Conservation (phyloP, 2,888 invertebrate genomes). For the Epistrophe grossulariae region DNA sequence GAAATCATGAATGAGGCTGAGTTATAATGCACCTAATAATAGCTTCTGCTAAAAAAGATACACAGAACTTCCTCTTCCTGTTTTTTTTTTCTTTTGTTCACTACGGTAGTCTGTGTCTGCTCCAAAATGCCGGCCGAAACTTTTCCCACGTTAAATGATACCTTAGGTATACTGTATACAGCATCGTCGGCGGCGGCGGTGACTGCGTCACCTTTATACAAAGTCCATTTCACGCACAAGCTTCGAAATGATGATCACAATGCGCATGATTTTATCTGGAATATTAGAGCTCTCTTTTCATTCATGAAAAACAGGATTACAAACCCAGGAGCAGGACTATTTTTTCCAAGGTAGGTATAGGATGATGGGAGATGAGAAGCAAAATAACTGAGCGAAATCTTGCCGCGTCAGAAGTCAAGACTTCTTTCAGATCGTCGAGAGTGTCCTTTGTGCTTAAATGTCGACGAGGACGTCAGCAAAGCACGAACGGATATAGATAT, state of each 20-base stretch:
- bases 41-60: constrained; percentile 10
- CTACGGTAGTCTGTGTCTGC: constrained; percentile 5
- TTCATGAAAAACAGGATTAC: constrained; percentile 31
- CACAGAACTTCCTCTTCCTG: constrained; percentile 17
- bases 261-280: constrained; percentile 26
- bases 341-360: neutral
- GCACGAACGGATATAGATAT: neutral
- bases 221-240: constrained; percentile 5
- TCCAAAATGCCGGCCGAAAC: constrained; percentile 15
- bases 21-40: constrained; percentile 8
- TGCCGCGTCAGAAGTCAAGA: constrained; percentile 32
- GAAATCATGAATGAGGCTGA: constrained; percentile 17
- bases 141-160: neutral
- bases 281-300: constrained; percentile 17
- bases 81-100: neutral
- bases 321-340: neutral
- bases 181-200: neutral
- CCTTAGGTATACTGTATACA: neutral
- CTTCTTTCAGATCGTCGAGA: neutral
- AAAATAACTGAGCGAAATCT: constrained; percentile 21
- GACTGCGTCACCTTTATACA: neutral
- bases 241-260: neutral
- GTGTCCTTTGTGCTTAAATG: constrained; percentile 26
- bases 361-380: neutral
- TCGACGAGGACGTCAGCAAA: constrained; percentile 19